Evolutionary conservation across 2,888 invertebrate species (phyloP), one percentile per base, ranked within the genome.

Genomic region (Rotaria magnacalcarata): DNA sequence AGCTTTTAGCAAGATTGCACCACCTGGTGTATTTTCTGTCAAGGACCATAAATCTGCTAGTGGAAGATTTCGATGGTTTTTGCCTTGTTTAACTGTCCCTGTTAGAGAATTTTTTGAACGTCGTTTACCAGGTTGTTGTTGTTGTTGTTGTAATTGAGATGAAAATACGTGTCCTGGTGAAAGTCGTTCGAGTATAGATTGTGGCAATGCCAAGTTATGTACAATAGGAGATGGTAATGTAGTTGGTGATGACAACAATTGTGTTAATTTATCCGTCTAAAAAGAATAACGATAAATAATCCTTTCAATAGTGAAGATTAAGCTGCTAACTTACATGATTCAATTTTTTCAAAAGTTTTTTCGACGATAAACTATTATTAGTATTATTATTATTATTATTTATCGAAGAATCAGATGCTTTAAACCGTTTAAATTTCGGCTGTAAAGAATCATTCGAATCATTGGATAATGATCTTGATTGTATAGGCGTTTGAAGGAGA

Each of bases 401-500:
- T 14, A 80, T 11, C 24, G 80, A 80, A 43, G 80, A 80, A 47
- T 80, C 47, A 11, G 80, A 80, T 47, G 21, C 80, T 80, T 80
- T 80, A 24, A 80, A 47, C 2, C 80, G 80, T 80, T 80, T 80
- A 14, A 80, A 24, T 80, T 80, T 80, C 0, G 80, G 80, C 47
- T 80, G 47, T 24, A 21, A 47, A 7, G 47, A 7, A 80, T 80
- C 80, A 47, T 80, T 47, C 5, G 43, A 11, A 80, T 80, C 47
- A 47, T 47, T 47, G 14, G 43, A 43, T 24, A 47, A 47, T 47
- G 80, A 80, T 80, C 47, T 11, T 80, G 24, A 5, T 21, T 43
- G 80, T 24, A 47, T 43, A n/a, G 80, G 80, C 8, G 80, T 80
- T 80, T 43, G 47, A n/a, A 80, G n/a, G 14, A 80, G 80, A 43